phyloP scores from a whole-genome alignment of 53 echinoderm and acorn worm genomes.

The Antedon mediterranea region DNA sequence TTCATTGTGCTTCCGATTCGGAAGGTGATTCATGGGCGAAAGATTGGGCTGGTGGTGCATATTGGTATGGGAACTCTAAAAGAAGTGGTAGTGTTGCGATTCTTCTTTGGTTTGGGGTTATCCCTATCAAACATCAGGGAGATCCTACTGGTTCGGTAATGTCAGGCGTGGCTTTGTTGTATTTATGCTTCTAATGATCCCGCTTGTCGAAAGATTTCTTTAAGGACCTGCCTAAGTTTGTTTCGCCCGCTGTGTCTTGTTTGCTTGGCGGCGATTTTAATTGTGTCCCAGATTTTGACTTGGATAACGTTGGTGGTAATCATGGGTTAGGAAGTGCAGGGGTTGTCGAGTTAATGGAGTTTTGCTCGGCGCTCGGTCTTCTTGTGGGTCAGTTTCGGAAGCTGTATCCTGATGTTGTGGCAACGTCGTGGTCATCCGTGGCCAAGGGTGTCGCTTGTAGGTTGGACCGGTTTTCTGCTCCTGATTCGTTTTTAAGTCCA shows the following conservation, averaged over 20 bases:
- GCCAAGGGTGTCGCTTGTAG: not conserved
- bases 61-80: not conserved
- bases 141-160: not conserved
- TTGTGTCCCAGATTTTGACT: constrained; percentile 6
- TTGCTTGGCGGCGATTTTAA: constrained; percentile 37
- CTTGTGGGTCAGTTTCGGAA: not conserved
- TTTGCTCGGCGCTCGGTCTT: not conserved
- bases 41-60: not conserved
- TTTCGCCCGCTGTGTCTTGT: constrained; percentile 1
- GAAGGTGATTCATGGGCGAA: not conserved
- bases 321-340: not conserved
- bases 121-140: not conserved
- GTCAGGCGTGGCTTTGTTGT: not conserved
- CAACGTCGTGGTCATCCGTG: constrained; percentile 20
- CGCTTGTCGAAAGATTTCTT: not conserved
- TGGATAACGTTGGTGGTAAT: not conserved
- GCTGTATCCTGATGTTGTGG: not conserved
- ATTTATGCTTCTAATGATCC: constrained; percentile 22
- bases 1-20: not conserved
- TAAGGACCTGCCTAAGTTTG: not conserved
- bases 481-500: not conserved
- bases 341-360: not conserved
- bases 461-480: not conserved
- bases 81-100: not conserved
- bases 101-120: not conserved